Percentiles rank a stretch among this genome's conserved stretches.
phyloP scores from a whole-genome alignment of 2,113 vertebrate genomes.

The Lophura nycthemera region DNA sequence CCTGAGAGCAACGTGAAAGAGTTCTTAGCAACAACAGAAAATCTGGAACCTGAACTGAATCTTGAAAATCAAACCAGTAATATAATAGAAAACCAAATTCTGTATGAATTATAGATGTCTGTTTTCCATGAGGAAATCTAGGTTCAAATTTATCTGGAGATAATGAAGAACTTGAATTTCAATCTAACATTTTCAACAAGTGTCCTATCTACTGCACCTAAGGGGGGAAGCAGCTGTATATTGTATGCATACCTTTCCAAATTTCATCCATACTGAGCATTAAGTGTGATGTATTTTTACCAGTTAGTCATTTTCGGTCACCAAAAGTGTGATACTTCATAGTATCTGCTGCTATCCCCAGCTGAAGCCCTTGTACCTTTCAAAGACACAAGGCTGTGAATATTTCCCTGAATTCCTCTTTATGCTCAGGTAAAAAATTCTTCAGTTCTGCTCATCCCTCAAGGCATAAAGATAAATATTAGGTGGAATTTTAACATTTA shows the following conservation, averaged over 20 bases:
- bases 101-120: not conserved
- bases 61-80: not conserved
- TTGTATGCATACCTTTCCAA: not conserved
- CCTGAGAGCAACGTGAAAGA: not conserved
- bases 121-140: not conserved
- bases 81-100: not conserved
- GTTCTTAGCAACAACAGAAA: not conserved
- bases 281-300: not conserved
- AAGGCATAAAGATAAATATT: not conserved
- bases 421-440: not conserved
- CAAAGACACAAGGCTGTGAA: not conserved
- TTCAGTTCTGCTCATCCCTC: not conserved
- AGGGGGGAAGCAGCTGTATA: fast-evolving
- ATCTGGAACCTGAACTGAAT: not conserved
- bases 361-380: not conserved
- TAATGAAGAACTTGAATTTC: not conserved
- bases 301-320: not conserved
- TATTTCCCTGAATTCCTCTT: not conserved
- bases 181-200: not conserved
- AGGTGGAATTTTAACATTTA: not conserved
- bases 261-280: not conserved
- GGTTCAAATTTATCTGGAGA: not conserved
- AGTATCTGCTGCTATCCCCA: not conserved
- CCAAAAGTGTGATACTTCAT: not conserved
- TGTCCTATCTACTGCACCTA: fast-evolving